Evolutionary conservation across 2,113 vertebrate species (phyloP).

Genomic region (Cheilinus undulatus): DNA sequence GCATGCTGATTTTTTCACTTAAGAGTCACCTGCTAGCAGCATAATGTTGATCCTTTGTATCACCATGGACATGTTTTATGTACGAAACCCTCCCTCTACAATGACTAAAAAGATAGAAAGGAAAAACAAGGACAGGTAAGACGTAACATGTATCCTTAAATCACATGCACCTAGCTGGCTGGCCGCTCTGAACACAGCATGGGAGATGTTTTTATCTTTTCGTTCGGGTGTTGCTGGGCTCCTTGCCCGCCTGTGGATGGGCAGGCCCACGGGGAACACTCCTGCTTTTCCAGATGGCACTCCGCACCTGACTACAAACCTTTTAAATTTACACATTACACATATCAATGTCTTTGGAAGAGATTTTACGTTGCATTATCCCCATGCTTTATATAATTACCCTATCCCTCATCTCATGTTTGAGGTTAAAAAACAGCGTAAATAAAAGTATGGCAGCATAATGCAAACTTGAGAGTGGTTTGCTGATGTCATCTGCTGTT

Average conservation of each 20-base stretch:
- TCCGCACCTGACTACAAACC: constrained; percentile 40
- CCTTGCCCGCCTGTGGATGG: constrained; percentile 42
- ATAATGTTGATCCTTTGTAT: constrained; percentile 4
- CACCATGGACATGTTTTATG: neutral
- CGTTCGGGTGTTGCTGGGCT: constrained; percentile 57
- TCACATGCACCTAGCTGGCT: constrained; percentile 10
- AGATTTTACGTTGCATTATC: constrained; percentile 6
- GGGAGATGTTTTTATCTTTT: constrained; percentile 52
- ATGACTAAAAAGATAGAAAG: constrained; percentile 20
- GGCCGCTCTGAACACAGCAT: constrained; percentile 42
- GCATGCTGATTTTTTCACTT: constrained; percentile 10
- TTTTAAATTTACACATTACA: constrained; percentile 37
- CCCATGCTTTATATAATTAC: neutral
- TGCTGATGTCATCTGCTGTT: constrained; percentile 18
- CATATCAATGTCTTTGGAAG: constrained; percentile 24
- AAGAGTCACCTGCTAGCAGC: constrained; percentile 7
- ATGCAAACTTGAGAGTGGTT: constrained; percentile 5
- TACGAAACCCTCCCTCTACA: neutral
- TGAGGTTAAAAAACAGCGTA: constrained; percentile 22
- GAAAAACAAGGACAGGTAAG: constrained; percentile 4
- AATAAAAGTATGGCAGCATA: constrained; percentile 10
- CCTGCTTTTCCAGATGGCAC: constrained; percentile 56
- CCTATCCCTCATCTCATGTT: neutral
- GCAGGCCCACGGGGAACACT: constrained; percentile 36
- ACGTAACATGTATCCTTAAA: neutral